Evolutionary conservation across 2,797 vertebrate species (phyloP), one percentile per base, ranked within the genome.

Genomic region (Apogon hyalosoma): DNA sequence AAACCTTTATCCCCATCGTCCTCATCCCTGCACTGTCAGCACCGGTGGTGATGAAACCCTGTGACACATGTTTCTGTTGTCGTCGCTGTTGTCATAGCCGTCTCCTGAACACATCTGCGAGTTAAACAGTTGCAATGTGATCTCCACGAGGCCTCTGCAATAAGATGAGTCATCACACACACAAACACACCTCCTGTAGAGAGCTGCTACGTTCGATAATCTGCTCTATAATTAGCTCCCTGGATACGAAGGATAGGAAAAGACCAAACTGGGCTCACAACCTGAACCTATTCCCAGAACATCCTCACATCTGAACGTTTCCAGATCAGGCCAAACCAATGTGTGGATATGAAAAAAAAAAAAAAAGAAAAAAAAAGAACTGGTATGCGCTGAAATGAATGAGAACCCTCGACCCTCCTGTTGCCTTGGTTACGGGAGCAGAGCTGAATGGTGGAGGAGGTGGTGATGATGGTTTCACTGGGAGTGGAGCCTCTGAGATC

Each of bases 401-500:
- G 50, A 56, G 55, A n/a, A 11, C 57, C 21, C 53, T 66, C 21
- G 18, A 75, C 74, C 77, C 45, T 75, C 39, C 52, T 68, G 89
- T 92, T 91, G 80, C 87, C 87, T 63, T 81, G 88, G 90, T 87
- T 84, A 92, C 88, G 0, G 65, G 2, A 57, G 54, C n/a, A 24
- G 58, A 68, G 73, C 50, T 71, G 56, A 71, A 74, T 62, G 49
- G 56, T 72, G 58, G 82, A 72, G 55, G 77, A 60, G 74, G 68
- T 56, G 42, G 60, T 56, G 67, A 64, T 69, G 59, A 80, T 77
- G 65, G 76, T 63, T 85, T 83, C 63, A 66, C 54, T 75, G 74
- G 63, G 69, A 81, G 72, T 41, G 38, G 48, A 74, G 66, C 21
- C 9, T 39, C 43, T 43, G 74, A 82, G 77, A 87, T 82, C 82